These are phyloP conservation scores for Dioctria linearis DNA, from an alignment of 2,888 invertebrate species.

Conservation along the genomic window DNA sequence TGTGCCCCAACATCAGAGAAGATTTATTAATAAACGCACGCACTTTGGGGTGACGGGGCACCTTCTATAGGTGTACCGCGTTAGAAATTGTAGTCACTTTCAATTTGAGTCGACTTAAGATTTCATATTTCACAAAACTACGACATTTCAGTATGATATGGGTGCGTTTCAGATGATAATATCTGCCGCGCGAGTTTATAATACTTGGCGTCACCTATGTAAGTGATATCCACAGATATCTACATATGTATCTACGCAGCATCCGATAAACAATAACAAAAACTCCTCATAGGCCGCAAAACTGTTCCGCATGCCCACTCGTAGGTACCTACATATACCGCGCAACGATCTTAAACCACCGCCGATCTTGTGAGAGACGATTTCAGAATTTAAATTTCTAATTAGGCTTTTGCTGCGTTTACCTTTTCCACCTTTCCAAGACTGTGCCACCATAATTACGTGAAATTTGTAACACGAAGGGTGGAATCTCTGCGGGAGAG, in stretches of 20 bases:
- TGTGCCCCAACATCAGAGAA: neutral
- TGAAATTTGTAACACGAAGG: conserved; percentile 1
- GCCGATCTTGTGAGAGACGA: neutral
- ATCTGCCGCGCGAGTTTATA: neutral
- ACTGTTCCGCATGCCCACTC: conserved; percentile 16
- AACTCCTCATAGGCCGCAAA: no score
- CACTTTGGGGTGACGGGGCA: no score
- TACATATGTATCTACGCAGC: neutral
- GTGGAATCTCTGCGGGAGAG: neutral
- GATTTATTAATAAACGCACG: neutral
- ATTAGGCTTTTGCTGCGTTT: neutral
- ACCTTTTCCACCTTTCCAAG: neutral
- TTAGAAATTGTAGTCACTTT: neutral
- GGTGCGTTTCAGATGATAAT: neutral
- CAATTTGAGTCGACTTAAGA: neutral
- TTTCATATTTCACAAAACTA: neutral
- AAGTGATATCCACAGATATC: no score
- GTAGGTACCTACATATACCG: neutral
- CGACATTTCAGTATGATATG: neutral
- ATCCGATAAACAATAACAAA: conserved; percentile 24
- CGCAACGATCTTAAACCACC: neutral
- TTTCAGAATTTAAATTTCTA: conserved; percentile 17
- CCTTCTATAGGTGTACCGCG: no score
- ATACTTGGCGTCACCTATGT: no score
- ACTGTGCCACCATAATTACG: neutral